Evolutionary conservation across 2,113 vertebrate genomes (phyloP), one percentile per base, ranked within the genome.

Genomic region (Oncorhynchus kisutch): DNA sequence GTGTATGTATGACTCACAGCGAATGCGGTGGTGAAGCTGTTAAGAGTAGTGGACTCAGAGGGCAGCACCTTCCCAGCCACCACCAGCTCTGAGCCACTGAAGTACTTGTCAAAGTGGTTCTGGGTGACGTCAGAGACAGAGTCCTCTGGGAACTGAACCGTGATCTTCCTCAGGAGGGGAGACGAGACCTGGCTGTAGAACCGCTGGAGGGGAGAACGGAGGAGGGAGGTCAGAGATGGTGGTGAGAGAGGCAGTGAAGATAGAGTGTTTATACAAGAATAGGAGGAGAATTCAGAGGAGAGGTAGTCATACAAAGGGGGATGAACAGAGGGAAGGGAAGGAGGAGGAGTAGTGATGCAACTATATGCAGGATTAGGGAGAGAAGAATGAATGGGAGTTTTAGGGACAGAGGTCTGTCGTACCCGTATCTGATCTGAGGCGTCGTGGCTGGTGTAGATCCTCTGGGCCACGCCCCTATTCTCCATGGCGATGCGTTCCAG

Each of bases 101-200:
- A 99, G 84, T 94, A 98, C 81, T 97, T 98, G 73, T 96, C 96
- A 54, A 99, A 99, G 49, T 78, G 92, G 90, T 94, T 96, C 71
- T 96, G 96, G 13, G 97, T 99, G 85, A 98, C 84, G 0, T 97
- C 95, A 0, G 92, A 92, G 24, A 98, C 95, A 0, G 93, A 60
- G 0, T 90, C 88, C 0, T 93, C 90, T 0, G 95, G 93, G 75
- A 98, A 99, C 84, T 95, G 93, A 78, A 99, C 84, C 29, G 92
- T 84, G 84, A 99, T 91, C 31, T 93, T 95, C 78, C 92, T 95
- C 80, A 99, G 91, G 72, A 99, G 89, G 0, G 98, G 98, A 0
- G 96, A 95, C 0, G 98, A 97, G 4, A 99, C 95, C 85, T 99
- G 96, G 72, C 95, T 95, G 93, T 99, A 99, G 88, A 99, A 99